Conservation (phyloP, 1,140 invertebrate species). For the Nephila pilipes region DNA sequence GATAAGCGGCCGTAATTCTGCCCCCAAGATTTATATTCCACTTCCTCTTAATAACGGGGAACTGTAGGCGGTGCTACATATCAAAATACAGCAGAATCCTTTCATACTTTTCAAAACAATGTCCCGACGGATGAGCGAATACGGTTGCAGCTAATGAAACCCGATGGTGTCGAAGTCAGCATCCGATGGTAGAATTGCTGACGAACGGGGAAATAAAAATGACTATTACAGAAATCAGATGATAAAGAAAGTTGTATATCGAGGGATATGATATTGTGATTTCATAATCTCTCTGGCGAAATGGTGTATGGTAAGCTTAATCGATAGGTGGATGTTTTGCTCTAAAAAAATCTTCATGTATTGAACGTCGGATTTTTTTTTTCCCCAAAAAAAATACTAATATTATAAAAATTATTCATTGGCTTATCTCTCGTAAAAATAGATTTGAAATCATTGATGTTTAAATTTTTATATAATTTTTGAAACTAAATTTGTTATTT, state of each 20-base stretch:
- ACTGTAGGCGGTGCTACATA: background rate
- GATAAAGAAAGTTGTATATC: background rate
- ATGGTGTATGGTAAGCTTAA: too few relatives aligned
- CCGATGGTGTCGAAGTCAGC: background rate
- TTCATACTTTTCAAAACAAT: slow-evolving; percentile 43
- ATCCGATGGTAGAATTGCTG: background rate
- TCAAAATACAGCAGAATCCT: slow-evolving; percentile 25
- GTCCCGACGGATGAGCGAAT: background rate
- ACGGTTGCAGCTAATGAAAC: slow-evolving; percentile 12
- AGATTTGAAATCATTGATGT: too few relatives aligned
- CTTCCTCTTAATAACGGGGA: slow-evolving; percentile 59
- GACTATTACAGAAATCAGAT: background rate
- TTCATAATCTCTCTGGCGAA: background rate
- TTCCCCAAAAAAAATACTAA: too few relatives aligned
- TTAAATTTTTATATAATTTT: too few relatives aligned
- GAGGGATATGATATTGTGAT: background rate
- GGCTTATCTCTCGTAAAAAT: too few relatives aligned
- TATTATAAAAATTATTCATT: too few relatives aligned
- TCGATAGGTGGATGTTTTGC: too few relatives aligned
- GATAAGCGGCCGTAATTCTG: slow-evolving; percentile 69
- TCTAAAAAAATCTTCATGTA: too few relatives aligned
- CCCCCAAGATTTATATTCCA: slow-evolving; percentile 67
- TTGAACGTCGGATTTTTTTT: too few relatives aligned
- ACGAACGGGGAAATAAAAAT: background rate
- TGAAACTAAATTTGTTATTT: too few relatives aligned